These are phyloP conservation scores for Podarcis muralis DNA, from an alignment of 2,113 vertebrate species.

Conservation along the genomic window DNA sequence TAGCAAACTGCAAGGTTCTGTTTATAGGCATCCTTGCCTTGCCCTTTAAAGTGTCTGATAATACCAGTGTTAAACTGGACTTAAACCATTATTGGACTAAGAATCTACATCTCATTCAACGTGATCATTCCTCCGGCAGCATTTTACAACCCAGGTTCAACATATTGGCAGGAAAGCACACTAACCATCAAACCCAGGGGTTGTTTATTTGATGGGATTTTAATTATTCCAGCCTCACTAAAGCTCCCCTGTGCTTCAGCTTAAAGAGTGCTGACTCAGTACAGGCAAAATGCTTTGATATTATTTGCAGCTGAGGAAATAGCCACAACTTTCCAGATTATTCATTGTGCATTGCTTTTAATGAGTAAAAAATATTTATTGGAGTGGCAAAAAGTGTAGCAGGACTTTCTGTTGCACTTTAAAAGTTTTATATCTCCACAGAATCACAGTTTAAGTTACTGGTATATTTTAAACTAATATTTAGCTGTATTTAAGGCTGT, in stretches of 20 bases:
- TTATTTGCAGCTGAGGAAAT: constrained; percentile 57
- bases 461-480: constrained; percentile 25
- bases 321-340: constrained; percentile 39
- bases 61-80: not conserved
- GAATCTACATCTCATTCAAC: not conserved
- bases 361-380: not conserved
- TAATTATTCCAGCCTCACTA: constrained; percentile 60
- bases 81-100: constrained; percentile 3
- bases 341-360: constrained; percentile 18
- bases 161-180: constrained; percentile 41
- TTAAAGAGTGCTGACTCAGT: constrained; percentile 59
- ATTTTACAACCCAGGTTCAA: constrained; percentile 23
- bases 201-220: constrained; percentile 64
- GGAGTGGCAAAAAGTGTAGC: not conserved
- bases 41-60: not conserved
- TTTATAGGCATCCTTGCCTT: not conserved
- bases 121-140: constrained; percentile 5
- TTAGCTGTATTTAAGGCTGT: not conserved
- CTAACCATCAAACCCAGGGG: constrained; percentile 14
- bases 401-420: not conserved
- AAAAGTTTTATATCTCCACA: not conserved
- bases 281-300: constrained; percentile 59
- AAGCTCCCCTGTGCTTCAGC: not conserved
- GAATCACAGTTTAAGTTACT: not conserved
- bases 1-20: not conserved